Conservation (phyloP, 2,113 vertebrate species). For the Eulemur macaco region DNA sequence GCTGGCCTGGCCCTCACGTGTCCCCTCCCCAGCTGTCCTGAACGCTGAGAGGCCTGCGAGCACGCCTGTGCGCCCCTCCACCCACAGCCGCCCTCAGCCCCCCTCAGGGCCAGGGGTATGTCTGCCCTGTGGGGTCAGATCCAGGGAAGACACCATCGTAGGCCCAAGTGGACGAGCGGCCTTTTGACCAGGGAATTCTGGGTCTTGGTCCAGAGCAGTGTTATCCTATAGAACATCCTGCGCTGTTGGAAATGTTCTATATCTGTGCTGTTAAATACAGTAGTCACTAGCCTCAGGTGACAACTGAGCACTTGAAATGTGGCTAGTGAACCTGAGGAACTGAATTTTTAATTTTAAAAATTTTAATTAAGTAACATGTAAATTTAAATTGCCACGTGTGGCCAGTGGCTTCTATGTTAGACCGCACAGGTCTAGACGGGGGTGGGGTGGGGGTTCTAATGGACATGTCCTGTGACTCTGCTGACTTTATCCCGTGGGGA, state of each 20-base stretch:
- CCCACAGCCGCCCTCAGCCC: neutral
- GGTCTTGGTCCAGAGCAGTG: neutral
- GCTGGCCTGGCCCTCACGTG: neutral
- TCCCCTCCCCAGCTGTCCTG: neutral
- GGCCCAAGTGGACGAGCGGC: neutral
- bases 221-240: neutral
- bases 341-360: conserved; percentile 7
- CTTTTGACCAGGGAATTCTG: neutral
- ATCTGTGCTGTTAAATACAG: neutral
- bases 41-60: neutral
- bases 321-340: neutral
- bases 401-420: neutral
- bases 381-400: neutral
- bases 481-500: neutral
- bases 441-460: neutral
- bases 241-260: neutral
- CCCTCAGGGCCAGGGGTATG: neutral
- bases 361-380: neutral
- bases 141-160: neutral
- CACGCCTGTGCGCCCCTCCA: neutral
- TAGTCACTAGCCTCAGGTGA: neutral
- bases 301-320: neutral
- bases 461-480: neutral
- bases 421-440: neutral
- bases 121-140: neutral